Evolutionary conservation across 1,140 invertebrate genomes (phyloP).

Genomic region (Ganaspis sp.): DNA sequence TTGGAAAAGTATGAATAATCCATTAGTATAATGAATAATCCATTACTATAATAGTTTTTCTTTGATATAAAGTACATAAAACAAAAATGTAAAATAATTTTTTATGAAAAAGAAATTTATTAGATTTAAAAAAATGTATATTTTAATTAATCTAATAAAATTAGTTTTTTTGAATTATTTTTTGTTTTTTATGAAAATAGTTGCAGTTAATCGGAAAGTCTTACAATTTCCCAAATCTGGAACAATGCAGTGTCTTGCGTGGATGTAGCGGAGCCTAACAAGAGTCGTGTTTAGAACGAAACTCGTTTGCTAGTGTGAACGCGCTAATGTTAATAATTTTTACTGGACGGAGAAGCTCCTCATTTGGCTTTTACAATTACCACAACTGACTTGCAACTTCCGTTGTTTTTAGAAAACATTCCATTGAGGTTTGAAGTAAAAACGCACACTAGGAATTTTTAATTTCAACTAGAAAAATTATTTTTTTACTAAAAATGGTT

Average conservation of each 20-base stretch:
- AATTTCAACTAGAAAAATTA: too few relatives aligned
- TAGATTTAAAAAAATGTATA: too few relatives aligned
- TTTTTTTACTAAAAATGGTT: too few relatives aligned
- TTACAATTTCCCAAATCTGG: background rate
- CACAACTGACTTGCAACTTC: background rate
- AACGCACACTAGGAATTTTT: background rate
- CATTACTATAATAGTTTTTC: too few relatives aligned
- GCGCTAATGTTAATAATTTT: constrained; percentile 24
- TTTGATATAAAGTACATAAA: too few relatives aligned
- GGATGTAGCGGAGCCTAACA: constrained; percentile 14
- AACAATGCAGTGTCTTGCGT: background rate
- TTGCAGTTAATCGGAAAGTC: background rate
- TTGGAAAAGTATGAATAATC: too few relatives aligned
- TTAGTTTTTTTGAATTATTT: too few relatives aligned
- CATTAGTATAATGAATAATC: too few relatives aligned
- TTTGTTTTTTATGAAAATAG: background rate
- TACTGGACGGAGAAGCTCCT: background rate
- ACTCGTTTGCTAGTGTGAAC: constrained; percentile 22
- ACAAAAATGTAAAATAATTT: too few relatives aligned
- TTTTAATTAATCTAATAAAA: background rate
- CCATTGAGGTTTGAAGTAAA: background rate
- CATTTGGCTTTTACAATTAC: constrained; percentile 19
- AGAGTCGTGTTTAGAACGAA: background rate
- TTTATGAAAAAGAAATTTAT: too few relatives aligned
- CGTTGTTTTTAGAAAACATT: background rate